Evolutionary conservation across 2,888 invertebrate species (phyloP).

Genomic region (Chirona hameri): DNA sequence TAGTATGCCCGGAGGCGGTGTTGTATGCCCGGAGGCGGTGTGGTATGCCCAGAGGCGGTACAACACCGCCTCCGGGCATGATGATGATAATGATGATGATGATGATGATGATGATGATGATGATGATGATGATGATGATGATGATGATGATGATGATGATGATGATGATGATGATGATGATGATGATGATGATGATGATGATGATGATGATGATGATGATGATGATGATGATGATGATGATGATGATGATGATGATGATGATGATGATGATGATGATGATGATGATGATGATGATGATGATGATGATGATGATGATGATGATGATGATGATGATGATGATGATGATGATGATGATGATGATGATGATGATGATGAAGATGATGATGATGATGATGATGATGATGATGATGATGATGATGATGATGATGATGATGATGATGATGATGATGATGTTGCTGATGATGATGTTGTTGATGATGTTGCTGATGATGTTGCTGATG

Average conservation of each 20-base stretch:
- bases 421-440: too few relatives aligned
- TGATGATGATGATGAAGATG: constrained; percentile 9
- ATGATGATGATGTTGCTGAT: too few relatives aligned
- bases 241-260: constrained; percentile 10
- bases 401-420: constrained; percentile 22
- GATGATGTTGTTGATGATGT: too few relatives aligned
- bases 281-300: too few relatives aligned
- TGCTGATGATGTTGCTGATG: too few relatives aligned
- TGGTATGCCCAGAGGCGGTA: too few relatives aligned
- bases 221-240: neutral
- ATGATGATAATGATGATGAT: constrained; percentile 5
- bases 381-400: constrained; percentile 22
- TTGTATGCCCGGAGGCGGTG: too few relatives aligned
- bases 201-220: constrained; percentile 22
- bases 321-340: too few relatives aligned
- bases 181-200: neutral
- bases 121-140: neutral
- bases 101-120: constrained; percentile 7
- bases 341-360: constrained; percentile 22
- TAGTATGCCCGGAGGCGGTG: too few relatives aligned
- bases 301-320: too few relatives aligned
- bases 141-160: neutral
- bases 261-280: neutral
- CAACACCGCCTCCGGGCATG: too few relatives aligned
- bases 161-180: constrained; percentile 6